Base-by-base conservation (phyloP, 2,888 invertebrate species). In the Phyto melanocephala region DNA sequence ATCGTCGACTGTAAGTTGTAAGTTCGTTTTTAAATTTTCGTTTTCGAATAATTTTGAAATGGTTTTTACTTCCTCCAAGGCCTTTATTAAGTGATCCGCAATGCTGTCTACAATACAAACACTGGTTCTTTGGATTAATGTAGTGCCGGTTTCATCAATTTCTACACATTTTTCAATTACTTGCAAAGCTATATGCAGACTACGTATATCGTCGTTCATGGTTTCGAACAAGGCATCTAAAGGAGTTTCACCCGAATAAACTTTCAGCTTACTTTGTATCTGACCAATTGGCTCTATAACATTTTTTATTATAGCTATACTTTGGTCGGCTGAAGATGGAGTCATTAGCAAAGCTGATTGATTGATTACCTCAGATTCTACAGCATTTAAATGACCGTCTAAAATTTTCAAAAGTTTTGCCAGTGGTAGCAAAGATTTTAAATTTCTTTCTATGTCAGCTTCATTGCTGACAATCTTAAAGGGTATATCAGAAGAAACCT, bases 141-240 rank as follows among this genome's bases (percentile, higher is more conserved):
- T 95, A 71, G 93, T 93, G 11, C 93, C 94, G 42, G 93, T 93
- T 85, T 93, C 94, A 88, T 94, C 94, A 84, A 94, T 92, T 86
- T 94, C 94, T 42, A 94, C 93, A 87, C 95, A 95, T 88, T 94
- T 94, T 88, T 95, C 94, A 42, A 95, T 93, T 1, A 94, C 93
- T 17, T 93, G 93, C 5, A 95, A 88, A 24, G 94, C 93, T 85
- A 94, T 93, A 86, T 95, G 94, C 22, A 96, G 89, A 35, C 92
- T 92, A 85, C 93, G 93, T 42, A 96, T 91, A 2, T 95, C 93
- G 79, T 93, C 93, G 8, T 94, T 93, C 86, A 94, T 91, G 1
- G 93, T 92, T 82, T 93, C 93, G 77, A 92, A 91, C 0, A 93
- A 87, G 1, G 90, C 90, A 72, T 91, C 91, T 10, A 91, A 84